Evolutionary conservation across 2,113 vertebrate genomes (phyloP).

Genomic region (Scomber japonicus): DNA sequence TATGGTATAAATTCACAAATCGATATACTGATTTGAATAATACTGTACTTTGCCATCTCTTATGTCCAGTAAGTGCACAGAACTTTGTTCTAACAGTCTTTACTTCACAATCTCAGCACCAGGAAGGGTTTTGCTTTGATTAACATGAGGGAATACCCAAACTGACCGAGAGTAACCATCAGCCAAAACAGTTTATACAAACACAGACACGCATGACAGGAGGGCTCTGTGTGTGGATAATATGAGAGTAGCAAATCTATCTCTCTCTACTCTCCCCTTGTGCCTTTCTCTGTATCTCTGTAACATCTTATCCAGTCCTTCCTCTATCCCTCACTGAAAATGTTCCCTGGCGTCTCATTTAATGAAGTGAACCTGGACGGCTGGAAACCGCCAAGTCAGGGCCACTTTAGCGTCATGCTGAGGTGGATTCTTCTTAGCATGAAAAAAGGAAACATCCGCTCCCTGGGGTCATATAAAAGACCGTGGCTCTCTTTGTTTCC

Average conservation of each 20-base stretch:
- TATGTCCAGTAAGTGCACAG: too few relatives aligned
- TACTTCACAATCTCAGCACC: constrained; percentile 20
- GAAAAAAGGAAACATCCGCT: constrained; percentile 65
- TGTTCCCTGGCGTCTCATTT: constrained; percentile 56
- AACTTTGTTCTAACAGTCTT: not conserved
- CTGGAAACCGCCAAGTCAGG: constrained; percentile 50
- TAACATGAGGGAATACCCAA: constrained; percentile 62
- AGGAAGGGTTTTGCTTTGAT: constrained; percentile 51
- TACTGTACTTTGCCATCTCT: too few relatives aligned
- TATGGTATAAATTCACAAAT: too few relatives aligned
- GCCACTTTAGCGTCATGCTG: constrained; percentile 58
- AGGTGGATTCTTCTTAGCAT: constrained; percentile 63
- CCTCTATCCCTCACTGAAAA: constrained; percentile 35
- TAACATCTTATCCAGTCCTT: constrained; percentile 55
- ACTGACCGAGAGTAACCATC: constrained; percentile 46
- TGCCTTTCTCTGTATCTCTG: constrained; percentile 9
- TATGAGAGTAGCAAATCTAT: constrained; percentile 33
- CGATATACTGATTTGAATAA: too few relatives aligned
- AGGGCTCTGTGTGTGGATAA: constrained; percentile 45
- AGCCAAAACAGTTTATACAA: constrained; percentile 52
- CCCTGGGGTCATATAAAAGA: constrained; percentile 57
- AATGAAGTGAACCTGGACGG: constrained; percentile 56
- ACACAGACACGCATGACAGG: constrained; percentile 48
- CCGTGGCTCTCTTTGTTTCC: constrained; percentile 45
- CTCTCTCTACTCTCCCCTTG: constrained; percentile 10